Evolutionary conservation across 2,113 vertebrate species (phyloP), one percentile per base, ranked within the genome.

Genomic region (Myotis yumanensis): DNA sequence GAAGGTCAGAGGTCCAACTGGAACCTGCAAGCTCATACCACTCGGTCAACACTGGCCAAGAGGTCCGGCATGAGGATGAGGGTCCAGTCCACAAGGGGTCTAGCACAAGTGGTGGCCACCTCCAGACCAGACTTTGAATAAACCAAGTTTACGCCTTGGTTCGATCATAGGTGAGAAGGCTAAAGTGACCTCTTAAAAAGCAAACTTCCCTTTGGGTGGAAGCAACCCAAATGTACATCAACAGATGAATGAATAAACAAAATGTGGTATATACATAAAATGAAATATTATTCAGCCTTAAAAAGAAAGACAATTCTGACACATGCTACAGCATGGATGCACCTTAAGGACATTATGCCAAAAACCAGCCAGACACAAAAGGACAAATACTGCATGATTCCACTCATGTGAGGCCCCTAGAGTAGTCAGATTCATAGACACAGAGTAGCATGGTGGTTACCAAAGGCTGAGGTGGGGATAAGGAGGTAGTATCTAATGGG

Each of bases 121-220:
- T 86, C 62, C 73, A 95, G 68, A 72, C 37, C 59, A 86, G 32
- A 20, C 40, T 68, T 1, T 6, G 23, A 9, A 28, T 2, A 62
- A 64, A 5, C 48, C 1, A 3, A 72, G 32, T n/a, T 32, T 20
- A 22, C 0, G 35, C 54, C 18, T 73, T 9, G 35, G 35, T 62
- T 18, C 28, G 37, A 3, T 48, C 72, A 32, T 0, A 7, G 1
- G 11, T 17, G 62, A 83, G 35, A 59, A 62, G 25, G 37, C 66
- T 59, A 37, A 88, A 62, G 15, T 35, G 35, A n/a, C 15, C 62
- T 51, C 86, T 80, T n/a, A 75, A 69, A 66, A 40, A 16, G 43
- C 23, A 25, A 96, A 88, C 86, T 97, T 95, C 99, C 98, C 99
- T 99, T 98, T 99, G 96, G 96, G 11, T 82, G n/a, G 30, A 35